Base-by-base conservation (phyloP, 2,113 vertebrate species). In the Syrrhaptes paradoxus region DNA sequence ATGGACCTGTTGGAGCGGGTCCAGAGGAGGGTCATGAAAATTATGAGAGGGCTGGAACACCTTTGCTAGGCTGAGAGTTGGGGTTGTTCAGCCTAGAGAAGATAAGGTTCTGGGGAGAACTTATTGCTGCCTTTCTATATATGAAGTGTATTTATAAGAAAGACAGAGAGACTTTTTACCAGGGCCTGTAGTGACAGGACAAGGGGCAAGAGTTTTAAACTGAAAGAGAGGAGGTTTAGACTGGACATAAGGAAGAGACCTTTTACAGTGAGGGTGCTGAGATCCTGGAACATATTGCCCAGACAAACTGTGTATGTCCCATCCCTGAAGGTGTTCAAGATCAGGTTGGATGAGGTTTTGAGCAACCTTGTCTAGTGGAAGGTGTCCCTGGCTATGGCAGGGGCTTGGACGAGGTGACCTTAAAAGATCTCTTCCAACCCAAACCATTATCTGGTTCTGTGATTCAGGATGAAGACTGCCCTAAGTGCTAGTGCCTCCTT, bases 81-180 rank as follows among this genome's bases (percentile, higher is more conserved):
- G 4, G 0, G 0, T 31, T 77, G 15, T 57, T 70, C 32, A 5
- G 0, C 14, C 25, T 31, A 25, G 14, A 65, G 21, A 55, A 51
- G 9, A 46, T 41, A 48, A 71, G 8, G 22, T 10, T 76, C 4
- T 1, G 0, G 5, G 8, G 5, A 72, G 2, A 68, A 9, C 10
- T 46, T 46, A 18, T 32, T 36, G 45, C 2, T 2, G 17, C 9
- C 12, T 76, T 76, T 24, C 43, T 62, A 11, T 55, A 22, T 4
- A 2, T 28, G 46, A 51, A 72, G 38, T 14, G 16, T 8, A 3
- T 28, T 32, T 73, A 3, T 4, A 58, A 10, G 41, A 66, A 75
- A 61, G 32, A 32, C 5, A 70, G 5, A 9, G 24, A 20, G 13
- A 41, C 26, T 16, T 82, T 87, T 88, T 70, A 65, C 10, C 11